Evolutionary conservation across 1,140 invertebrate genomes (phyloP).

Genomic region (Drosophila neocordata): DNA sequence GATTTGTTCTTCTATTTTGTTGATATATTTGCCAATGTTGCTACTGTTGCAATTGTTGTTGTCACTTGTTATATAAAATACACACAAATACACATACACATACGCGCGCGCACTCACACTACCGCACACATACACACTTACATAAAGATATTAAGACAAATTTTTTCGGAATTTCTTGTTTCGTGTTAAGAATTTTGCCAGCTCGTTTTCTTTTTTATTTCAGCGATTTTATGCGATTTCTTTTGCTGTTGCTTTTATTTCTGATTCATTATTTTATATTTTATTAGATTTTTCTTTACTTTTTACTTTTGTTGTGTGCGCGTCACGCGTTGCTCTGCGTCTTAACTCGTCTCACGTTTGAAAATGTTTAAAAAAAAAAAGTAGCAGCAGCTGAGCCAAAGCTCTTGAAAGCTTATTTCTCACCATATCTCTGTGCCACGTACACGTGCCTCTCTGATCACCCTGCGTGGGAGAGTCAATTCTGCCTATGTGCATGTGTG

Average conservation of each 20-base stretch:
- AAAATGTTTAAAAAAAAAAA: conserved; percentile 34
- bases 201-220: conserved; percentile 13
- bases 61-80: conserved; percentile 37
- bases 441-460: conserved; percentile 63
- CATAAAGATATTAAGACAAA: background rate
- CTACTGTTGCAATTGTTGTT: conserved; percentile 30
- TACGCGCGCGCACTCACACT: conserved; percentile 23
- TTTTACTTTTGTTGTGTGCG: conserved; percentile 44
- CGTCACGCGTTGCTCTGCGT: conserved; percentile 49
- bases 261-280: conserved; percentile 12
- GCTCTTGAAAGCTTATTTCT: conserved; percentile 31
- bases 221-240: conserved; percentile 8
- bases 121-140: conserved; percentile 9
- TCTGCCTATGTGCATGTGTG: conserved; percentile 20
- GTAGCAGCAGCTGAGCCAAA: conserved; percentile 40
- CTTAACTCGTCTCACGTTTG: conserved; percentile 61
- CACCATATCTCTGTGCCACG: conserved; percentile 49
- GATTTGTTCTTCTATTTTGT: conserved; percentile 21
- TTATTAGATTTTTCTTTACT: conserved; percentile 32
- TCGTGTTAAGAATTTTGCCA: background rate
- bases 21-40: conserved; percentile 18
- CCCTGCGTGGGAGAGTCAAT: conserved; percentile 30
- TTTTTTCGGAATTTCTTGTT: background rate
- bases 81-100: conserved; percentile 18
- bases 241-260: conserved; percentile 1